Evolutionary conservation across 1,140 invertebrate species (phyloP).

Genomic region (Reticulitermes speratus): DNA sequence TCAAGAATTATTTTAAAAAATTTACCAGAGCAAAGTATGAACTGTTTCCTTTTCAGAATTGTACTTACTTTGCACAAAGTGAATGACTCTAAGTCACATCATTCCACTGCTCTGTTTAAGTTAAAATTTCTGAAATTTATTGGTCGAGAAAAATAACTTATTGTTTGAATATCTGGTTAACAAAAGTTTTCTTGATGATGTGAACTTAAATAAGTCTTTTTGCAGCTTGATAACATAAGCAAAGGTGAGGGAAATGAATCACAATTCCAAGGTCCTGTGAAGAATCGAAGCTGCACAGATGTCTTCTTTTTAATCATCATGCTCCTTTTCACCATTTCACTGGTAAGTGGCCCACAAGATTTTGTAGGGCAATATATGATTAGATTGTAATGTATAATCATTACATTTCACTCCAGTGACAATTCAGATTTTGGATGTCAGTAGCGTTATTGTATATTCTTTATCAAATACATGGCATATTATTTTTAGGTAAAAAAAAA

Average conservation of each 20-base stretch:
- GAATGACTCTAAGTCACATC: neutral
- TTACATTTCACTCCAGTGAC: no score
- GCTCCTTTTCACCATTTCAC: neutral
- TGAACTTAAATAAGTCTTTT: neutral
- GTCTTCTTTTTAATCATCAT: slow-evolving; percentile 27
- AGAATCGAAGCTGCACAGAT: slow-evolving; percentile 30
- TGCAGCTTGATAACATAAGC: neutral
- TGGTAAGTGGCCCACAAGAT: slow-evolving; percentile 9
- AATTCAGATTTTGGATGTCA: no score
- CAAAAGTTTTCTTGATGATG: neutral
- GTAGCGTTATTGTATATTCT: no score
- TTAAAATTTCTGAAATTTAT: neutral
- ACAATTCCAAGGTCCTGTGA: slow-evolving; percentile 5
- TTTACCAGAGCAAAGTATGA: no score
- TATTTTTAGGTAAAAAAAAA: no score
- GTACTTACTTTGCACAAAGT: neutral
- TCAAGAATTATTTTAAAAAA: neutral
- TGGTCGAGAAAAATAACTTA: neutral
- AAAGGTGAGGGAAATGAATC: neutral
- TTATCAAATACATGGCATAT: no score
- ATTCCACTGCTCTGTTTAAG: neutral
- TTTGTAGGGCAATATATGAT: no score
- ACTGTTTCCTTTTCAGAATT: neutral
- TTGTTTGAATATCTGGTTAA: neutral
- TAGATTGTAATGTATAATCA: no score